Percentiles rank a stretch among this genome's conserved stretches.
phyloP scores from a whole-genome alignment of 2,113 vertebrate genomes.

The Gobiocypris rarus region DNA sequence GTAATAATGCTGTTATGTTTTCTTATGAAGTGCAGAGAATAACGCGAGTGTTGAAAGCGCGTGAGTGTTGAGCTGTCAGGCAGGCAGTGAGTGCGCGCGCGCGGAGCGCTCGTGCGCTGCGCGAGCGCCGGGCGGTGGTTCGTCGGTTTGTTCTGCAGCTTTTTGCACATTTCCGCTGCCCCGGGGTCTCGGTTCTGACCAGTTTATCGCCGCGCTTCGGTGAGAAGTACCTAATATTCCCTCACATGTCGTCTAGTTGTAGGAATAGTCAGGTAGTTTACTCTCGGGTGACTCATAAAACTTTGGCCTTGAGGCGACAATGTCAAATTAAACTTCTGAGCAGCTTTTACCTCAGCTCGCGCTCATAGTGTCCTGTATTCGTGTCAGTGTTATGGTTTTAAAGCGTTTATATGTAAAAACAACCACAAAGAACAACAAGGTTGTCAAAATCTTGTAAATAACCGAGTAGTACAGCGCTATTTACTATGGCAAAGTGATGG shows the following conservation, averaged over 20 bases:
- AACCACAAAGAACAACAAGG: background rate
- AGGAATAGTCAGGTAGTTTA: background rate
- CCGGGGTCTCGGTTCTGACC: slow-evolving; percentile 8
- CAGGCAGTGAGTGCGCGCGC: background rate
- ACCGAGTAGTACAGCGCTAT: background rate
- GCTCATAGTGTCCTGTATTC: background rate
- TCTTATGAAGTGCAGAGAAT: background rate
- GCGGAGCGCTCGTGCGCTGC: too few species aligned
- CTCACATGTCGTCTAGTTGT: background rate
- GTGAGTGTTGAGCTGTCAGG: background rate
- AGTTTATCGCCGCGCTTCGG: background rate
- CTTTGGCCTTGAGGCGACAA: background rate
- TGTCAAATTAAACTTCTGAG: background rate
- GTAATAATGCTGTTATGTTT: background rate
- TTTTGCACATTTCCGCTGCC: slow-evolving; percentile 57
- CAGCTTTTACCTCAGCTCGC: background rate
- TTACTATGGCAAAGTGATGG: background rate
- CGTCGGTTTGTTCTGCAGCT: slow-evolving; percentile 48
- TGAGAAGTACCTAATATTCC: background rate
- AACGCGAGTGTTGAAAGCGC: too few species aligned
- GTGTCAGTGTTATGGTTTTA: background rate
- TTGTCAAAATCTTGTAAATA: background rate
- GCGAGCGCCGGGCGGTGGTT: slow-evolving; percentile 44
- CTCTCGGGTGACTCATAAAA: background rate
- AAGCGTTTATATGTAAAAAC: background rate